Conservation (phyloP, 2,888 invertebrate genomes). For the Bembecia ichneumoniformis region DNA sequence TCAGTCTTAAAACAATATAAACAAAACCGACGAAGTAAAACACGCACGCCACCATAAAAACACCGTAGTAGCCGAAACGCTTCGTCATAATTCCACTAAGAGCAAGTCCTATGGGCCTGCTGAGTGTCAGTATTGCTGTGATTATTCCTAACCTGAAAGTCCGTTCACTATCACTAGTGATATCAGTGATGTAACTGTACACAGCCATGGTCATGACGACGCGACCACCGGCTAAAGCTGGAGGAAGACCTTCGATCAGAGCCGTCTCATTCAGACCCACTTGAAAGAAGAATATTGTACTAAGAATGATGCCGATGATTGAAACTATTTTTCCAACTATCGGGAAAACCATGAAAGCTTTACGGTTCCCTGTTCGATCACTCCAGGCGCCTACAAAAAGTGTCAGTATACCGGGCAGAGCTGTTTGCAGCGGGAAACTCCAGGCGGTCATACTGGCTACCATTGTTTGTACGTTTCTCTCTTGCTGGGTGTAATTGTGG, state of each 20-base stretch:
- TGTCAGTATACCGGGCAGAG: slow-evolving; percentile 69
- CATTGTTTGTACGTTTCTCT: slow-evolving; percentile 59
- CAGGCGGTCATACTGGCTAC: slow-evolving; percentile 74
- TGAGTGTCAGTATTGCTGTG: slow-evolving; percentile 66
- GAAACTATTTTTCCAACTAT: slow-evolving; percentile 72
- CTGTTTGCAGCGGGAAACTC: slow-evolving; percentile 72
- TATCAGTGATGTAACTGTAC: slow-evolving; percentile 75
- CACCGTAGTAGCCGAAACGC: slow-evolving; percentile 61
- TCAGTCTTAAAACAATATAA: slow-evolving; percentile 54
- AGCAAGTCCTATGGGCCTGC: slow-evolving; percentile 66
- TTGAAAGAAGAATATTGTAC: slow-evolving; percentile 70
- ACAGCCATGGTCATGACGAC: slow-evolving; percentile 74
- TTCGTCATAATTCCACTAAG: slow-evolving; percentile 70
- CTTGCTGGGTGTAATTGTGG: slow-evolving; percentile 49
- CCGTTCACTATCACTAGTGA: slow-evolving; percentile 72
- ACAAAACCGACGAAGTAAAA: slow-evolving; percentile 58
- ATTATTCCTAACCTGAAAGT: slow-evolving; percentile 75
- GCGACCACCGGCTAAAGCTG: slow-evolving; percentile 75
- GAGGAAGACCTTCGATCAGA: slow-evolving; percentile 69
- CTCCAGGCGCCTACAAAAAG: slow-evolving; percentile 76
- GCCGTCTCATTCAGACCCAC: slow-evolving; percentile 71
- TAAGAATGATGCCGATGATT: slow-evolving; percentile 67
- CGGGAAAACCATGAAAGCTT: slow-evolving; percentile 73
- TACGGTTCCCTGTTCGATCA: slow-evolving; percentile 73
- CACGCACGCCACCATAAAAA: slow-evolving; percentile 54